Conservation (phyloP, 2,113 vertebrate genomes). For the Microtus pennsylvanicus region DNA sequence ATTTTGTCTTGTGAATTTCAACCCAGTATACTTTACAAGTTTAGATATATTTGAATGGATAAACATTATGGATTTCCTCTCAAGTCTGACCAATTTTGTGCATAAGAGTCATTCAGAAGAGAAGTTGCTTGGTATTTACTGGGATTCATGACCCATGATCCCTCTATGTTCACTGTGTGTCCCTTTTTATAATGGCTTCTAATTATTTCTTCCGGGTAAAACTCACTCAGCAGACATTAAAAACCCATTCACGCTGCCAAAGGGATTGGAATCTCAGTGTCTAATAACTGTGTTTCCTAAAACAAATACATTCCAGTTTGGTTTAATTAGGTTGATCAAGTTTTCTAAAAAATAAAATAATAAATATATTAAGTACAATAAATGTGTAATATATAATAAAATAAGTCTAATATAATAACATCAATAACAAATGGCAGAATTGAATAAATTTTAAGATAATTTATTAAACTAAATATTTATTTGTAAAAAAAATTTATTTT, state of each 20-base stretch:
- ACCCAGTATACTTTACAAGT: neutral
- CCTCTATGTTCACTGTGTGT: neutral
- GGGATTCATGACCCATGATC: neutral
- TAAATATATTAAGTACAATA: neutral
- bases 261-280: neutral
- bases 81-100: neutral
- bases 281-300: neutral
- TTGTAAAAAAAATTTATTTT: conserved; percentile 6
- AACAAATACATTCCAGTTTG: neutral
- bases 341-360: neutral
- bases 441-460: conserved; percentile 6
- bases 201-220: conserved; percentile 3
- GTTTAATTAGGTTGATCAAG: neutral
- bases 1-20: neutral
- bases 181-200: conserved; percentile 26
- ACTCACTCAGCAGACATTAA: conserved; percentile 1
- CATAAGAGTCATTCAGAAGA: neutral
- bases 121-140: neutral
- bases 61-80: neutral
- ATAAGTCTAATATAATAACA: neutral
- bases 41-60: neutral
- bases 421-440: neutral
- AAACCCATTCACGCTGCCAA: neutral
- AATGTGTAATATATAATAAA: neutral
- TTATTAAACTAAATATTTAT: conserved; percentile 21